Conservation (phyloP, 2,888 invertebrate species). For the Panzeria rudis region DNA sequence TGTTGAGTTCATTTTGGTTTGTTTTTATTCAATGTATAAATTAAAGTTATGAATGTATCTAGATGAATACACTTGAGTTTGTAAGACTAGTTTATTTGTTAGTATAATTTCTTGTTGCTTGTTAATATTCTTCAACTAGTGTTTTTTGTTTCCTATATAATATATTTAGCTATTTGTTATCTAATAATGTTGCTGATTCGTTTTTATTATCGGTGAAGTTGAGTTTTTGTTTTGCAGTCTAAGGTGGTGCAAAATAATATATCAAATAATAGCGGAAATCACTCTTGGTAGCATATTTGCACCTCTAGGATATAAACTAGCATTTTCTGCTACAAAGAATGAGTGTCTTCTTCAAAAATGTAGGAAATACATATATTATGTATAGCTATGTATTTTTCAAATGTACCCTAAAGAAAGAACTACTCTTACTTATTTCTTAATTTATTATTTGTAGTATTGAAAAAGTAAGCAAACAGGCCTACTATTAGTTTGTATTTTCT, state of each 20-base stretch:
- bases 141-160: constrained; percentile 1
- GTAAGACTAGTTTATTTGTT: constrained; percentile 19
- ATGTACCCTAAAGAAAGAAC: too few species aligned
- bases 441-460: too few species aligned
- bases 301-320: too few species aligned
- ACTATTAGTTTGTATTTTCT: too few species aligned
- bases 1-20: constrained; percentile 57
- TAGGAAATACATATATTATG: too few species aligned
- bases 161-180: constrained; percentile 45
- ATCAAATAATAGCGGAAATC: background rate
- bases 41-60: constrained; percentile 30
- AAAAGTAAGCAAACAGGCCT: too few species aligned
- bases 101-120: constrained; percentile 24
- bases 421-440: too few species aligned
- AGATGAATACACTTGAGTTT: constrained; percentile 23
- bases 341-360: too few species aligned
- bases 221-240: background rate
- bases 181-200: constrained; percentile 46
- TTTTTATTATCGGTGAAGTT: constrained; percentile 23
- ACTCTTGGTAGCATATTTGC: too few species aligned
- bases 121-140: constrained; percentile 18
- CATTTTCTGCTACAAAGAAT: too few species aligned
- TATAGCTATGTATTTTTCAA: too few species aligned
- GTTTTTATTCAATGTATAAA: constrained; percentile 46
- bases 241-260: background rate